A percentile compares a stretch with the other conserved stretches of the same genome.
phyloP scores from a whole-genome alignment of 2,888 invertebrate genomes.

The Malachius bipustulatus region DNA sequence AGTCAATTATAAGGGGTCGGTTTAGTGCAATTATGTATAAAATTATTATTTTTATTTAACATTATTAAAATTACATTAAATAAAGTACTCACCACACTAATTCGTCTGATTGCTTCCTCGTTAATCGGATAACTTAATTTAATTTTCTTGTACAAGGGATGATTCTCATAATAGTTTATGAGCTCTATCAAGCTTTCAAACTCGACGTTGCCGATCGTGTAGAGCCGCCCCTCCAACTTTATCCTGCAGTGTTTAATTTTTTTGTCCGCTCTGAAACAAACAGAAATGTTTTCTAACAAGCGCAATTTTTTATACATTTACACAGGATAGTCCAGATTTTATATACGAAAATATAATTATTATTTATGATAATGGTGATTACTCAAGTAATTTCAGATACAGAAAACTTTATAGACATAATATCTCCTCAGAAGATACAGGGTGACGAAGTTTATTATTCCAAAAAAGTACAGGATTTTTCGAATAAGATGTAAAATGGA shows the following conservation, averaged over 20 bases:
- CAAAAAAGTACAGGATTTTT: too few species aligned
- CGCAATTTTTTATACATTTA: too few species aligned
- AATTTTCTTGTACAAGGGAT: conserved; percentile 84
- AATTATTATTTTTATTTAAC: conserved; percentile 8
- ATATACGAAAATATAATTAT: too few species aligned
- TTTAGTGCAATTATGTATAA: conserved; percentile 26
- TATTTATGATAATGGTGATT: too few species aligned
- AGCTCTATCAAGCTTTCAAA: conserved; percentile 95
- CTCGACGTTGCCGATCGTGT: conserved; percentile 79
- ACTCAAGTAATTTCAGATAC: too few species aligned
- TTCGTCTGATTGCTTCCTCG: conserved; percentile 54
- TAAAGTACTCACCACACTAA: conserved; percentile 48
- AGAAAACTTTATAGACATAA: too few species aligned
- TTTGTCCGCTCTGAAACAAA: conserved; percentile 62
- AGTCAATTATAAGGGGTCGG: conserved; percentile 24
- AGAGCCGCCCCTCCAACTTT: conserved; percentile 81
- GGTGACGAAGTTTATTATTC: too few species aligned
- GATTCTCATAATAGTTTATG: conserved; percentile 80
- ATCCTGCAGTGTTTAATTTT: conserved; percentile 96
- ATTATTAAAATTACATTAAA: conserved; percentile 5
- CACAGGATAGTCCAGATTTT: too few species aligned
- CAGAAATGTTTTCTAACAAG: too few species aligned
- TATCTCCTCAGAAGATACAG: too few species aligned
- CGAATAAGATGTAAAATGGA: too few species aligned
- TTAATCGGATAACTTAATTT: conserved; percentile 76